phyloP scores from a whole-genome alignment of 2,797 vertebrate genomes.

The Lepus townsendii region DNA sequence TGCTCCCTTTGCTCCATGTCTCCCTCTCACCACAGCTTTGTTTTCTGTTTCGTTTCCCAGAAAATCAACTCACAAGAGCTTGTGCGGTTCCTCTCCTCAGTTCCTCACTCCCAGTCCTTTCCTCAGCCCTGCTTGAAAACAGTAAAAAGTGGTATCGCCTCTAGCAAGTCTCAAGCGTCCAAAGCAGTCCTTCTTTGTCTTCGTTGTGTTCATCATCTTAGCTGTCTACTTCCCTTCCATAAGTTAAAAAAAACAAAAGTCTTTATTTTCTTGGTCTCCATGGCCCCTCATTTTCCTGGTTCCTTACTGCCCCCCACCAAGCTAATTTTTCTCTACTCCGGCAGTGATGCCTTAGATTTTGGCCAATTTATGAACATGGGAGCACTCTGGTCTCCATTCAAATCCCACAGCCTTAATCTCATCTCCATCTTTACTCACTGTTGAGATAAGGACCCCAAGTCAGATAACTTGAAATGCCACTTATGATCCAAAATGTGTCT shows the following conservation, averaged over 20 bases:
- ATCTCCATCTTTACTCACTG: neutral
- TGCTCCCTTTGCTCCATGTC: neutral
- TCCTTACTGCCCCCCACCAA: neutral
- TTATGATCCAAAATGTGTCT: neutral
- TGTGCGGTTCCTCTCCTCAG: neutral
- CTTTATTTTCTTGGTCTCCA: neutral
- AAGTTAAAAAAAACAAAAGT: neutral
- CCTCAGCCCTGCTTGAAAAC: neutral
- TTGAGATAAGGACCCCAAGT: neutral
- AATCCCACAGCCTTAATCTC: neutral
- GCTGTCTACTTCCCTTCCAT: neutral
- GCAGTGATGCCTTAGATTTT: neutral
- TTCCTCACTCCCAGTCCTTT: neutral
- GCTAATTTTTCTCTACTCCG: neutral
- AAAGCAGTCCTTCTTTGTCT: neutral
- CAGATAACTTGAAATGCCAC: neutral
- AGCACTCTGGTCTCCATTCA: neutral
- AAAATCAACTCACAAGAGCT: neutral
- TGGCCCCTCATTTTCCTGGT: neutral
- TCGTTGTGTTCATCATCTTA: neutral
- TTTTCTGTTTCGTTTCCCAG: neutral
- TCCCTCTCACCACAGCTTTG: neutral
- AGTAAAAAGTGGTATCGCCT: neutral
- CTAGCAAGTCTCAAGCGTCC: neutral
- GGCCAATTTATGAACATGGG: neutral